phyloP scores from a whole-genome alignment of 2,113 vertebrate species.

The Mesoclemmys tuberculata region DNA sequence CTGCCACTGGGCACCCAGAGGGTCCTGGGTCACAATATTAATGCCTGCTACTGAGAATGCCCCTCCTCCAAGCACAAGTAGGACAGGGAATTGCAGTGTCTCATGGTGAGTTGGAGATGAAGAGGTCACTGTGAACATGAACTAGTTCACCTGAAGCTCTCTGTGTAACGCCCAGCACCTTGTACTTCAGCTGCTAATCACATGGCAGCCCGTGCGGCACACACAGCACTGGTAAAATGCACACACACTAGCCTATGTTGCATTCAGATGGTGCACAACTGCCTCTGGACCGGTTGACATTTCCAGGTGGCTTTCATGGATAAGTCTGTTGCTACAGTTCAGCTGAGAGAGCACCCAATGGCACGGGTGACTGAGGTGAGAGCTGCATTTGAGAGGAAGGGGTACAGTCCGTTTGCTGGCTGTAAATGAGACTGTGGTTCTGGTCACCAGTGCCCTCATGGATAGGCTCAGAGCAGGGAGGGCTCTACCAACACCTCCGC shows the following conservation, averaged over 20 bases:
- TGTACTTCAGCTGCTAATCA: background rate
- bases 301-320: background rate
- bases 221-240: background rate
- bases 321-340: background rate
- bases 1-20: background rate
- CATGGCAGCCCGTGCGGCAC: background rate
- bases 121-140: background rate
- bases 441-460: background rate
- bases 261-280: background rate
- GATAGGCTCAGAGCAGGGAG: background rate
- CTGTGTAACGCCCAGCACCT: background rate
- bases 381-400: background rate
- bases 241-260: background rate
- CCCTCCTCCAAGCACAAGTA: background rate
- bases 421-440: background rate
- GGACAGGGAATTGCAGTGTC: background rate
- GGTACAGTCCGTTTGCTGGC: background rate
- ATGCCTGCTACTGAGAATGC: background rate
- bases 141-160: background rate
- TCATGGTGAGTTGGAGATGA: background rate
- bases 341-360: background rate
- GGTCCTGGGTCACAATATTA: background rate
- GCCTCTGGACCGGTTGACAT: background rate
- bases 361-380: background rate
- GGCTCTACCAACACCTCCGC: background rate